These are phyloP conservation scores for Scotopteryx bipunctaria DNA, from an alignment of 2,888 invertebrate genomes.

Conservation along the genomic window DNA sequence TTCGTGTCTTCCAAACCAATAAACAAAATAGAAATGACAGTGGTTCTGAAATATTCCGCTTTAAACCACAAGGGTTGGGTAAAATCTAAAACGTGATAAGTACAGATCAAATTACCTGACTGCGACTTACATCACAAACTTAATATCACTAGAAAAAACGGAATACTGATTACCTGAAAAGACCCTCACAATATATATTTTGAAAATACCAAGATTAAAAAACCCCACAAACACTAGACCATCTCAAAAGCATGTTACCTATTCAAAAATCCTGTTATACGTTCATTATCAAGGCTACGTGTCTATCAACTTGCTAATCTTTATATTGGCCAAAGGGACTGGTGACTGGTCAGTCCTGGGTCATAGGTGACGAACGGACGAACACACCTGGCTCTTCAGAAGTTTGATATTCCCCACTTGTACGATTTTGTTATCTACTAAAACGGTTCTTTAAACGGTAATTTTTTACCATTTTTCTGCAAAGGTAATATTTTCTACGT, in stretches of 20 bases:
- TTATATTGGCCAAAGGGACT: constrained; percentile 52
- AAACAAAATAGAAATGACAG: background rate
- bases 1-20: constrained; percentile 8
- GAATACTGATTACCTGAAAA: too few relatives aligned
- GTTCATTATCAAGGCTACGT: constrained; percentile 47
- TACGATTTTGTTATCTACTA: constrained; percentile 22
- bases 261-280: constrained; percentile 29
- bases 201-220: too few relatives aligned
- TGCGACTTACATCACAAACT: too few relatives aligned
- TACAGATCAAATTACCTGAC: too few relatives aligned
- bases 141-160: too few relatives aligned
- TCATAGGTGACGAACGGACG: constrained; percentile 81
- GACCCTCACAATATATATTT: too few relatives aligned
- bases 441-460: constrained; percentile 20
- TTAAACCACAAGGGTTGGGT: too few relatives aligned
- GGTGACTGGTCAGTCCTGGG: constrained; percentile 71
- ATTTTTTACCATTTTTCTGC: constrained; percentile 25
- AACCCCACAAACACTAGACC: too few relatives aligned
- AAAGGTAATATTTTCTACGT: constrained; percentile 12
- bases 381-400: constrained; percentile 59
- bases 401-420: constrained; percentile 42
- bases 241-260: constrained; percentile 26
- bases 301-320: constrained; percentile 56
- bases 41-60: background rate
- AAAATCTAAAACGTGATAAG: too few relatives aligned